These are phyloP conservation scores for Thymelicus sylvestris DNA, from an alignment of 2,888 invertebrate species.

Conservation along the genomic window DNA sequence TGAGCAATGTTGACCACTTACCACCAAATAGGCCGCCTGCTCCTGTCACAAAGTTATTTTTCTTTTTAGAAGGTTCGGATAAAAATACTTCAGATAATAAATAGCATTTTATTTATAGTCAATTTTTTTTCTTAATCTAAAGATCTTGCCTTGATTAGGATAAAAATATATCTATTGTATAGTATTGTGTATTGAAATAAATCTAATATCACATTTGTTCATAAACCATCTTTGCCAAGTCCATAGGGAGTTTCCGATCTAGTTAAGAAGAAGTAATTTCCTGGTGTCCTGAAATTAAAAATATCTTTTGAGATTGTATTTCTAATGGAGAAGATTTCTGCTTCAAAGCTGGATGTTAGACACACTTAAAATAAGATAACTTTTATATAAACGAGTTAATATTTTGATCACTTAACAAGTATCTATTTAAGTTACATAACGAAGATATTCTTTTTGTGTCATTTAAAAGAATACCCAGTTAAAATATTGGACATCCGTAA, in stretches of 20 bases:
- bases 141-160: neutral
- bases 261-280: slow-evolving; percentile 70
- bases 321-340: neutral
- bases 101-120: neutral
- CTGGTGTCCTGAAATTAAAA: slow-evolving; percentile 52
- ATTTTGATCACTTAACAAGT: no score
- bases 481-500: neutral
- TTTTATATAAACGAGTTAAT: no score
- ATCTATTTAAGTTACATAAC: no score
- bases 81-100: neutral
- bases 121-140: neutral
- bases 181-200: neutral
- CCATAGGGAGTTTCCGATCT: slow-evolving; percentile 62
- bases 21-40: no score
- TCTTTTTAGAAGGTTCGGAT: no score
- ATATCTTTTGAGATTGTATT: slow-evolving; percentile 7
- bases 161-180: neutral
- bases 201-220: slow-evolving; percentile 28
- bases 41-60: no score
- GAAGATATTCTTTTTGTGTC: no score
- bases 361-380: no score
- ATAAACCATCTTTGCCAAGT: slow-evolving; percentile 63
- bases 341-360: neutral
- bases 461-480: no score
- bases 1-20: no score